Conservation (phyloP, 2,113 vertebrate species). For the Herpetotheres cachinnans region DNA sequence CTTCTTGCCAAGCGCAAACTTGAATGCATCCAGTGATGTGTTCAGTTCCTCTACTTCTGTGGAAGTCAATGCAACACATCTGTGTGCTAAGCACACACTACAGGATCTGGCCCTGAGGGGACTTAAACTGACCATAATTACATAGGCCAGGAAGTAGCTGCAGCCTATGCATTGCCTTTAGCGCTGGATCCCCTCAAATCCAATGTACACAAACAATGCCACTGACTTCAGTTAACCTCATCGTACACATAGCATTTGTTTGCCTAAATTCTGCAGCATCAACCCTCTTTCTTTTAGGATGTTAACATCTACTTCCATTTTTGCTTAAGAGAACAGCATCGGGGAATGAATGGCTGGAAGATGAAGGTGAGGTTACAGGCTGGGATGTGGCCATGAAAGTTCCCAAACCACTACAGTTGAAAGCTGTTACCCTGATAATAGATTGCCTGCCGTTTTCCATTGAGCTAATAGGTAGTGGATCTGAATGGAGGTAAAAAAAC, state of each 20-base stretch:
- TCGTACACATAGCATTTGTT: not conserved
- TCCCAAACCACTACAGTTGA: not conserved
- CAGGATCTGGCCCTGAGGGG: not conserved
- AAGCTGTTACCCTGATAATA: not conserved
- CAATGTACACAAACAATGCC: not conserved
- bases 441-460: not conserved
- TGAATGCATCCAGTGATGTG: constrained; percentile 29
- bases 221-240: not conserved
- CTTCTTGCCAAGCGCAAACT: not conserved
- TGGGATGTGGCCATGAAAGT: not conserved
- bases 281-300: not conserved
- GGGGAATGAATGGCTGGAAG: not conserved
- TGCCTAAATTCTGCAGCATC: not conserved
- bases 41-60: constrained; percentile 39
- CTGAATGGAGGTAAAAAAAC: not conserved
- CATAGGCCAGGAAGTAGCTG: not conserved
- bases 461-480: not conserved
- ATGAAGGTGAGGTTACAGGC: not conserved
- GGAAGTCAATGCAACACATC: constrained; percentile 17
- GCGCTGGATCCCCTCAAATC: not conserved
- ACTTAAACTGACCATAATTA: not conserved
- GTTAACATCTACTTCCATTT: not conserved
- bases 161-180: not conserved
- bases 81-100: constrained; percentile 51
- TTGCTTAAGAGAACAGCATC: not conserved